phyloP scores from a whole-genome alignment of 2,888 invertebrate genomes.

The Erebia aethiops region DNA sequence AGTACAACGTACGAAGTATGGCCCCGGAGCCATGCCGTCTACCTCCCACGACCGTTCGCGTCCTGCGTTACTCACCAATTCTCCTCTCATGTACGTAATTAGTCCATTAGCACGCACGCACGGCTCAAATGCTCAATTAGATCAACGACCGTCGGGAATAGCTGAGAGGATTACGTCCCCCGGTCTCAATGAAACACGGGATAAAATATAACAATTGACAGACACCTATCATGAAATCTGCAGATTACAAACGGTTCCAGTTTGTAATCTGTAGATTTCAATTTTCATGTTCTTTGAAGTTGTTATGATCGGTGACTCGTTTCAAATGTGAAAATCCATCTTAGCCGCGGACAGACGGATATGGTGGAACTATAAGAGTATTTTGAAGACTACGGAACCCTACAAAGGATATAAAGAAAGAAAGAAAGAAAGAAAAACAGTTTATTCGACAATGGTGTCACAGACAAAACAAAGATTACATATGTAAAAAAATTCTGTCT shows the following conservation, averaged over 20 bases:
- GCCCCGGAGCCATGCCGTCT: constrained; percentile 78
- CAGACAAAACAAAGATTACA: no score
- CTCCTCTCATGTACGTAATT: constrained; percentile 75
- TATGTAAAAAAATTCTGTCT: no score
- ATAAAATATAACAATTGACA: constrained; percentile 48
- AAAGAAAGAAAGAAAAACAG: no score
- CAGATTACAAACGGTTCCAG: not conserved
- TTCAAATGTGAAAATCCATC: not conserved
- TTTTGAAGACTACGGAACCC: no score
- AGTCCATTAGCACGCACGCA: constrained; percentile 81
- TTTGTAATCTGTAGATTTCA: no score
- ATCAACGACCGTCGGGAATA: constrained; percentile 74
- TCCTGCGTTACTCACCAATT: constrained; percentile 80
- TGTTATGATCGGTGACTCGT: no score
- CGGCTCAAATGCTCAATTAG: constrained; percentile 80
- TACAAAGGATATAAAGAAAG: no score
- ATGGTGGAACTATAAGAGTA: no score
- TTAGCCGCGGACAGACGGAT: no score
- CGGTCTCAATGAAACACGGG: constrained; percentile 60
- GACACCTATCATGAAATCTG: constrained; percentile 4
- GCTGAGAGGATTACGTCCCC: constrained; percentile 67
- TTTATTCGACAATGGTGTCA: no score
- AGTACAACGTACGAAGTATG: constrained; percentile 27
- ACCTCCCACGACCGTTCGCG: constrained; percentile 74
- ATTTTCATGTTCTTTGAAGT: no score